These are phyloP conservation scores for Anser brachyrhynchus DNA, from an alignment of 2,113 vertebrate genomes.

Conservation along the genomic window DNA sequence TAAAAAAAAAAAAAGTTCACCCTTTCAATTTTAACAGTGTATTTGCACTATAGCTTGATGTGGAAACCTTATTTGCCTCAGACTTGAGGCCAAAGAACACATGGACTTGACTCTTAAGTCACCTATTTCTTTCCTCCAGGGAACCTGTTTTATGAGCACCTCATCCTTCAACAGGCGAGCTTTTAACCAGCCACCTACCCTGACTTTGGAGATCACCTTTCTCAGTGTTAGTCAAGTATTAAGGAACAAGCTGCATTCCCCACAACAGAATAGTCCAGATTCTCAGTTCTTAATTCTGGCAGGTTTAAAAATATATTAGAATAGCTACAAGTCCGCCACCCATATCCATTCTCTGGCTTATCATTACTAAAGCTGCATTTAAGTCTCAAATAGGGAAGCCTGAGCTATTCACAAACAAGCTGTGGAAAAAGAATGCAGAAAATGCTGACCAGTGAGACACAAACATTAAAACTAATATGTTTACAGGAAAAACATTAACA, in stretches of 20 bases:
- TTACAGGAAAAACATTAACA: background rate
- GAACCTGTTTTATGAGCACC: background rate
- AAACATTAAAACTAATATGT: background rate
- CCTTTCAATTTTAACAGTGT: background rate
- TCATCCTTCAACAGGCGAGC: background rate
- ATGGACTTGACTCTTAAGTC: accelerated
- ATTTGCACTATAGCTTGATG: accelerated
- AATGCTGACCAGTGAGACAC: background rate
- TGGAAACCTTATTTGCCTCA: background rate
- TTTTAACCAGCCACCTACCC: background rate
- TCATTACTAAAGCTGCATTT: background rate
- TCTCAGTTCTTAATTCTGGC: background rate
- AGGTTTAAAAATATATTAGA: background rate
- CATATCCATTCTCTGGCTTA: background rate
- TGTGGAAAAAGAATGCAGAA: background rate
- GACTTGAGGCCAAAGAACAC: background rate
- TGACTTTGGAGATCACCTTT: background rate
- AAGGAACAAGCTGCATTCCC: background rate
- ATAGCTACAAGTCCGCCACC: background rate
- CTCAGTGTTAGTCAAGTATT: background rate
- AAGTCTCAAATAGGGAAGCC: background rate
- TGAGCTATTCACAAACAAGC: background rate
- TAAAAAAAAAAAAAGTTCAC: accelerated
- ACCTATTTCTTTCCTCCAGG: background rate
- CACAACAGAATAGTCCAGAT: background rate